These are phyloP conservation scores for Pelvicachromis taeniatus DNA, from an alignment of 2,113 vertebrate genomes.

Conservation along the genomic window DNA sequence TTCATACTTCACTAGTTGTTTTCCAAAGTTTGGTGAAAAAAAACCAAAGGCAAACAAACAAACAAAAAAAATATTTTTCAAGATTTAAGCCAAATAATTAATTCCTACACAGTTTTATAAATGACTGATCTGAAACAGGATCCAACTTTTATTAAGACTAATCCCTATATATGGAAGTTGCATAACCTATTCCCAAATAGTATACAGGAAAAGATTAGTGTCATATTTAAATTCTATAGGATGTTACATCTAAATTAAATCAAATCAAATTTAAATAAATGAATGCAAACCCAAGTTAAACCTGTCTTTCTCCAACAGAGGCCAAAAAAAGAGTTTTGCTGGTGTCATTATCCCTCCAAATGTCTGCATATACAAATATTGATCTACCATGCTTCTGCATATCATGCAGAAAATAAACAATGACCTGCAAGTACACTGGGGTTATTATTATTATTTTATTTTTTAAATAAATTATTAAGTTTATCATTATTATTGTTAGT, in stretches of 20 bases:
- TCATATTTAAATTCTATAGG: neutral
- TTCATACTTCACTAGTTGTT: neutral
- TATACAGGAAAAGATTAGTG: neutral
- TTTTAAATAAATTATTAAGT: no score
- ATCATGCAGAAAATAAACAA: neutral
- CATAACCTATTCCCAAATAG: neutral
- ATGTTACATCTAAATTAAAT: neutral
- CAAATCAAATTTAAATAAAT: neutral
- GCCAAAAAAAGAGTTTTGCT: neutral
- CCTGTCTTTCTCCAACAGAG: neutral
- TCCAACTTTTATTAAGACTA: neutral
- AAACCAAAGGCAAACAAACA: neutral
- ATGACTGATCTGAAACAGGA: neutral
- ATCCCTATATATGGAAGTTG: neutral
- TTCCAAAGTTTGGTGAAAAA: neutral
- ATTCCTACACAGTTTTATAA: neutral
- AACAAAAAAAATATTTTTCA: neutral
- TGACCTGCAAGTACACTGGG: neutral
- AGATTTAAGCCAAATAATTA: neutral
- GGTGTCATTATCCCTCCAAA: neutral
- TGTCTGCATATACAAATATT: neutral
- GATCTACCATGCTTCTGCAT: neutral
- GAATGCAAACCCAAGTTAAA: neutral
- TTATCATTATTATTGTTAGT: neutral
- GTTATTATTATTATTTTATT: no score